Conservation (phyloP, 1,140 invertebrate species). For the Lineus longissimus region DNA sequence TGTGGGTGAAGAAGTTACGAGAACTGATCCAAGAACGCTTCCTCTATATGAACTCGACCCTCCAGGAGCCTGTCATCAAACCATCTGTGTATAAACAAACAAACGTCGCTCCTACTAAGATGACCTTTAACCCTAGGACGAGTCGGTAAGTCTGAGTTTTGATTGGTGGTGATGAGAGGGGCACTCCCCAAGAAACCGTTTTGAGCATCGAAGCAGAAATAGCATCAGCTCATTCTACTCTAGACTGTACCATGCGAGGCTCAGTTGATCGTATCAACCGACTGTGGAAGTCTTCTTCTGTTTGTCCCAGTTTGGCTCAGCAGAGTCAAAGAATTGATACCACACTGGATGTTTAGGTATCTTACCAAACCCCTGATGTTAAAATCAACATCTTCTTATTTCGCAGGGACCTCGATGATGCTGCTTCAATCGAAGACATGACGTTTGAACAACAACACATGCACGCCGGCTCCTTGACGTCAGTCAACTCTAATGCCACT, state of each 20-base stretch:
- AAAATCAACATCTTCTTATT: not conserved
- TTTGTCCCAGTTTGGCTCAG: too few species aligned
- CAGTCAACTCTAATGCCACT: conserved; percentile 71
- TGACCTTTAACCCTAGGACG: conserved; percentile 71
- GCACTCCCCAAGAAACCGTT: too few species aligned
- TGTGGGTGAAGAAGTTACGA: conserved; percentile 90
- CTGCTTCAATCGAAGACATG: conserved; percentile 70
- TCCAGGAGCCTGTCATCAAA: conserved; percentile 58
- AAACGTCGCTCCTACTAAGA: conserved; percentile 68
- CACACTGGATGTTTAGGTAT: too few species aligned
- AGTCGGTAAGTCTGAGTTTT: conserved; percentile 70
- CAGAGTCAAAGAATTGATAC: too few species aligned
- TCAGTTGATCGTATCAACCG: too few species aligned
- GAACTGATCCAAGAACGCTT: conserved; percentile 91
- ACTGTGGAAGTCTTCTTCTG: too few species aligned
- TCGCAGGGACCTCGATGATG: conserved; percentile 81
- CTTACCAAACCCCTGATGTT: too few species aligned
- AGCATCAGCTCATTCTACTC: too few species aligned
- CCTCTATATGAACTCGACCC: conserved; percentile 74
- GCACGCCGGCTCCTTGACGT: conserved; percentile 83
- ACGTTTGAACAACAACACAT: conserved; percentile 68
- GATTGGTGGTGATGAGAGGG: too few species aligned
- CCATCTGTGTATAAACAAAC: conserved; percentile 40
- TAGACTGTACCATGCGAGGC: too few species aligned
- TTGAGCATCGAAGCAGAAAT: too few species aligned